These are phyloP conservation scores for Montipora efflorescens DNA, from an alignment of 64 coral and sea anemone species.

Conservation along the genomic window DNA sequence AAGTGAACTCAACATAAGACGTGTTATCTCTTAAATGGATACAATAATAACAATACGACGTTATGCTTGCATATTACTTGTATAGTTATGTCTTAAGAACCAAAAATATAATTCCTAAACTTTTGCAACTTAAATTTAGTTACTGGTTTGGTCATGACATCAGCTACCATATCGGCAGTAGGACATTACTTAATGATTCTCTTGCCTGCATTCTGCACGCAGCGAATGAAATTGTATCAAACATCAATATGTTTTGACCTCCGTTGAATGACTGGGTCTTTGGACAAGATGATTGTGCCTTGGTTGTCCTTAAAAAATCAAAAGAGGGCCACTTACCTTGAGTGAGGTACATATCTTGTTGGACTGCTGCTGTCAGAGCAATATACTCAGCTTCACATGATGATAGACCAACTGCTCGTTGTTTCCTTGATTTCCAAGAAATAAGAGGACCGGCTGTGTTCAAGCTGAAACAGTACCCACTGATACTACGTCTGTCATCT, in stretches of 20 bases:
- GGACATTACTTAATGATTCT: conserved; percentile 30
- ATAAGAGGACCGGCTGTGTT: no score
- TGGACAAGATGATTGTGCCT: conserved; percentile 54
- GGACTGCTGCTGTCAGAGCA: conserved; percentile 48
- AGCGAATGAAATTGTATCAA: conserved; percentile 47
- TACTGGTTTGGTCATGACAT: conserved; percentile 47
- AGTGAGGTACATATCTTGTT: conserved; percentile 36
- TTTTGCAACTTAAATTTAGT: conserved; percentile 44
- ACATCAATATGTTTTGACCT: conserved; percentile 58
- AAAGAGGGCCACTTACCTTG: conserved; percentile 17
- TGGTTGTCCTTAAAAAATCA: conserved; percentile 62
- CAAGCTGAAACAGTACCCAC: no score
- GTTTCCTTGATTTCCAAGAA: no score
- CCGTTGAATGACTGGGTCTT: conserved; percentile 39
- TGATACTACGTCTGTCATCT: no score
- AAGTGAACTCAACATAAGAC: not conserved
- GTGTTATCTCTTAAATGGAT: not conserved
- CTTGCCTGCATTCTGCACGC: not conserved
- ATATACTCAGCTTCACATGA: conserved; percentile 76
- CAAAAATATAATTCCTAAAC: conserved; percentile 35
- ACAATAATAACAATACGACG: not conserved
- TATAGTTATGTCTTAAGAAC: not conserved
- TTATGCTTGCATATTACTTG: not conserved
- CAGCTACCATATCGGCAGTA: conserved; percentile 35
- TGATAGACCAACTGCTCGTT: no score